Evolutionary conservation across 2,888 invertebrate species (phyloP).

Genomic region (Sinelater perroti): DNA sequence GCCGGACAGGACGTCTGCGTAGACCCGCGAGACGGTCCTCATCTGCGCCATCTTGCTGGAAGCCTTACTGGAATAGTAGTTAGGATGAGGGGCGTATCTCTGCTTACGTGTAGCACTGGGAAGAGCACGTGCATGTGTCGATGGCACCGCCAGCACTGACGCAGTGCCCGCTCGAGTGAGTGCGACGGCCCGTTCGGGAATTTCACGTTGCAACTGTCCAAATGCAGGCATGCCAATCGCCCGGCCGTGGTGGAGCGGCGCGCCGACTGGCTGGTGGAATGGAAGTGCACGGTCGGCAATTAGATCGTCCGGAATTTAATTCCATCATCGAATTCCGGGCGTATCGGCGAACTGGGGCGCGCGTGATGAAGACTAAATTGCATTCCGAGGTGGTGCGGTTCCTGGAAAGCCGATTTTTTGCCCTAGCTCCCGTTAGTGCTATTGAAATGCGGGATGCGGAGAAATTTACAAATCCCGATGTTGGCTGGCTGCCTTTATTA

Average conservation of each 20-base stretch:
- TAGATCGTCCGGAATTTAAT: constrained; percentile 43
- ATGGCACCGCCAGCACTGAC: too few relatives aligned
- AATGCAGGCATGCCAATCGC: neutral
- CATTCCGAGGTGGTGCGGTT: constrained; percentile 40
- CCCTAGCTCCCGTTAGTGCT: neutral
- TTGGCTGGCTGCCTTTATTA: too few relatives aligned
- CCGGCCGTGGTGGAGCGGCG: constrained; percentile 6
- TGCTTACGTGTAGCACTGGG: neutral
- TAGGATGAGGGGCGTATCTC: neutral
- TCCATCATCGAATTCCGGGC: constrained; percentile 36
- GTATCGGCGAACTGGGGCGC: constrained; percentile 41
- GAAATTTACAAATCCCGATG: too few relatives aligned
- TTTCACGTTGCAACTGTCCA: too few relatives aligned
- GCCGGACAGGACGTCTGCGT: constrained; percentile 53
- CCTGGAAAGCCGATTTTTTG: constrained; percentile 7
- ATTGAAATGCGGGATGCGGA: too few relatives aligned
- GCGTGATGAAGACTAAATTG: constrained; percentile 46
- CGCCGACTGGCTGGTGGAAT: too few relatives aligned
- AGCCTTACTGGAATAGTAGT: neutral
- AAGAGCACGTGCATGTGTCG: neutral
- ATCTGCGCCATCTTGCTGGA: constrained; percentile 32
- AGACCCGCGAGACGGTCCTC: constrained; percentile 52
- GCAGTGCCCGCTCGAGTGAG: too few relatives aligned
- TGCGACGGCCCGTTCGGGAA: too few relatives aligned
- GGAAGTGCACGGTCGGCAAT: too few relatives aligned